phyloP scores from a whole-genome alignment of 2,797 vertebrate species.

The Spinus olivaceus region DNA sequence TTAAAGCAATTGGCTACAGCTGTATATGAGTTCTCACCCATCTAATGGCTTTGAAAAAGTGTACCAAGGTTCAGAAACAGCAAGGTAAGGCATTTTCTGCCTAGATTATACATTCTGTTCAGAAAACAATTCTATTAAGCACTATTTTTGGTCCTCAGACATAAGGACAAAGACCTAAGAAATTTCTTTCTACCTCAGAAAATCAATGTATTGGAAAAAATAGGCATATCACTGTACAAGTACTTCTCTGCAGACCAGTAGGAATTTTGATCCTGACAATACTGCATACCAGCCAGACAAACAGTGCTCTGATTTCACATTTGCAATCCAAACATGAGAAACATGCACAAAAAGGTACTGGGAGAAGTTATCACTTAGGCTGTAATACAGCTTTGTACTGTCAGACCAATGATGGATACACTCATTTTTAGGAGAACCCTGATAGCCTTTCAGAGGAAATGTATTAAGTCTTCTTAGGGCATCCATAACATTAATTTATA shows the following conservation, averaged over 20 bases:
- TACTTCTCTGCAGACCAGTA: neutral
- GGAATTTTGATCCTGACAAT: neutral
- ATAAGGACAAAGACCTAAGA: neutral
- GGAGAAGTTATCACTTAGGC: neutral
- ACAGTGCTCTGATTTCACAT: neutral
- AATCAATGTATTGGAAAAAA: neutral
- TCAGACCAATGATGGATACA: neutral
- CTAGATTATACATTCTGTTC: neutral
- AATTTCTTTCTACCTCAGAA: neutral
- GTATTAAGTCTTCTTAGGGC: neutral
- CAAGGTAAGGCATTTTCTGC: neutral
- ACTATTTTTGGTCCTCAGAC: neutral
- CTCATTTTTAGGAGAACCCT: neutral
- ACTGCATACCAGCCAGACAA: neutral
- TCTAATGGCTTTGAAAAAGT: neutral
- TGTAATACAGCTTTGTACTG: neutral
- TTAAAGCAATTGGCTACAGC: neutral
- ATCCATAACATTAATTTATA: neutral
- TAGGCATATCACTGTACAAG: neutral
- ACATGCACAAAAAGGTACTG: neutral
- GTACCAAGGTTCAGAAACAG: neutral
- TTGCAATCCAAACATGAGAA: neutral
- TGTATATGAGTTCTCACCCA: neutral
- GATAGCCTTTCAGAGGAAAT: neutral
- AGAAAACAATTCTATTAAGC: neutral